Evolutionary conservation across 2,113 vertebrate genomes (phyloP).

Genomic region (Tursiops truncatus): DNA sequence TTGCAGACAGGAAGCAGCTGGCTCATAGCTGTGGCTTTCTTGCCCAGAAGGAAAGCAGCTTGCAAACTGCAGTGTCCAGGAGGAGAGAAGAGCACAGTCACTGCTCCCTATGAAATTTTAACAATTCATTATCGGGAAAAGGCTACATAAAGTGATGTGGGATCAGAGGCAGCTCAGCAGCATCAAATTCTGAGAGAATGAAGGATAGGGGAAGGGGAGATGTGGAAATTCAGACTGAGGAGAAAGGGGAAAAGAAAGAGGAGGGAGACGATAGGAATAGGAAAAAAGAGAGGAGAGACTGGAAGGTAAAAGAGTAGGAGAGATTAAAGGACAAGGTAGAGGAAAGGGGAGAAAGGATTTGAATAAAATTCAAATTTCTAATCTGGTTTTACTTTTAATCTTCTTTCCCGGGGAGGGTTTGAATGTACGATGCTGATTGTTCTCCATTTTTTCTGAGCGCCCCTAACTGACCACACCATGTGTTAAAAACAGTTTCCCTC

Average conservation of each 20-base stretch:
- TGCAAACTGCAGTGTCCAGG: neutral
- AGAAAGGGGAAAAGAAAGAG: neutral
- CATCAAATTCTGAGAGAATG: accelerated
- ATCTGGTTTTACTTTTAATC: conserved; percentile 72
- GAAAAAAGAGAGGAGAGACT: conserved; percentile 49
- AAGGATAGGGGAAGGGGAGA: neutral
- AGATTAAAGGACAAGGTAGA: conserved; percentile 44
- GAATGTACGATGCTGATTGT: neutral
- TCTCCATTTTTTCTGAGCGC: neutral
- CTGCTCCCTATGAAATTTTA: conserved; percentile 46
- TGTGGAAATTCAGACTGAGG: neutral
- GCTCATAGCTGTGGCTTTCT: neutral
- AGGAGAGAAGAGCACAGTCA: conserved; percentile 11
- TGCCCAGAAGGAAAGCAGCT: neutral
- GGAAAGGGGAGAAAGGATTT: conserved; percentile 34
- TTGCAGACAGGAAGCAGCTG: neutral
- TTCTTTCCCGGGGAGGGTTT: neutral
- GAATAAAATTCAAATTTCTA: conserved; percentile 67
- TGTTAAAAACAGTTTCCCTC: conserved; percentile 58
- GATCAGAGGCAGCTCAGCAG: neutral
- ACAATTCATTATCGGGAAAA: conserved; percentile 58
- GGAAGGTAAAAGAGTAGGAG: conserved; percentile 3
- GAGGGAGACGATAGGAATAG: conserved; percentile 11
- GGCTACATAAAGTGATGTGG: conserved; percentile 26
- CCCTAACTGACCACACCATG: conserved; percentile 51